These are phyloP conservation scores for Anguilla pacifica DNA, from an alignment of 2,797 vertebrate species.

Conservation along the genomic window DNA sequence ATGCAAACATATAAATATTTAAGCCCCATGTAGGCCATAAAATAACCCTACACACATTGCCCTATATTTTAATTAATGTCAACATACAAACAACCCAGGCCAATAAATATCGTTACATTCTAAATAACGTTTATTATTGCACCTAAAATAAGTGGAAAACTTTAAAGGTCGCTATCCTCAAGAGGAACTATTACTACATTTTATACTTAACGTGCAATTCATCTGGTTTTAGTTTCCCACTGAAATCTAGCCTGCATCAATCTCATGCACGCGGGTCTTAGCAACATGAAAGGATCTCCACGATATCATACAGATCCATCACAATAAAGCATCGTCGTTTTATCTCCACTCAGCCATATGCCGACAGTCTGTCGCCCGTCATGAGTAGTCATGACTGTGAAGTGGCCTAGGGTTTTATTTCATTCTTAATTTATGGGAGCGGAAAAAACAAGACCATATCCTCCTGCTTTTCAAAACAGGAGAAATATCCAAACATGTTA, in stretches of 20 bases:
- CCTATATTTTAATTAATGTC: background rate
- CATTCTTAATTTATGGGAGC: background rate
- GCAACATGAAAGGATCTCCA: background rate
- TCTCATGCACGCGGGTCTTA: background rate
- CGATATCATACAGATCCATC: background rate
- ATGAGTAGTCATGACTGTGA: background rate
- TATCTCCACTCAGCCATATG: too few species aligned
- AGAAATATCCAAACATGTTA: background rate
- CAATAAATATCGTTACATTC: background rate
- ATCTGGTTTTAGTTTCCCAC: background rate
- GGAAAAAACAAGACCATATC: background rate
- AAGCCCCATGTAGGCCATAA: too few species aligned
- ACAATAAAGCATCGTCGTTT: too few species aligned
- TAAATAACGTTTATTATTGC: background rate
- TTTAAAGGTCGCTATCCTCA: background rate
- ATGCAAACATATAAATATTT: too few species aligned
- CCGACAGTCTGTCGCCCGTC: background rate
- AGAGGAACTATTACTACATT: background rate
- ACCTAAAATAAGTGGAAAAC: background rate
- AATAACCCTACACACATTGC: background rate
- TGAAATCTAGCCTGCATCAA: background rate
- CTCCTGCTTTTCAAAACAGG: background rate
- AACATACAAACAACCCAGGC: background rate
- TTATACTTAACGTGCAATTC: background rate
- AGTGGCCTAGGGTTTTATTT: background rate